Conservation (phyloP, 1,140 invertebrate genomes). For the Papilio aristodemus region DNA sequence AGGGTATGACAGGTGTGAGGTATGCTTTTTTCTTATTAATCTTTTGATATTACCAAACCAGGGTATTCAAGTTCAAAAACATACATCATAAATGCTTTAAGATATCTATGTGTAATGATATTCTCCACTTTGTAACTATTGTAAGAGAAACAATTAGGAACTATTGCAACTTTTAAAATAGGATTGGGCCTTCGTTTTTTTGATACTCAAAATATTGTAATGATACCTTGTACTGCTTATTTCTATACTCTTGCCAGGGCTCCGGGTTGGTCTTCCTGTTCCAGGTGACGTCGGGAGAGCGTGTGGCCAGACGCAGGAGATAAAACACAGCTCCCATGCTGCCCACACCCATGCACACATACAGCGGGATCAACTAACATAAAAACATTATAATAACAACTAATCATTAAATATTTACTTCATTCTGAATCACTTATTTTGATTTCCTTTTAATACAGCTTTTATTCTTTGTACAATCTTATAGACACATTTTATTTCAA, state of each 20-base stretch:
- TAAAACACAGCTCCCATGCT: slow-evolving; percentile 83
- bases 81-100: too few species aligned
- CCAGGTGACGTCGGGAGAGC: slow-evolving; percentile 91
- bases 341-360: slow-evolving; percentile 85
- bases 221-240: slow-evolving; percentile 91
- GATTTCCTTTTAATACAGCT: neutral
- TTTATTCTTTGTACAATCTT: too few species aligned
- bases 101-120: too few species aligned
- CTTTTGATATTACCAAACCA: too few species aligned
- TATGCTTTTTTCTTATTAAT: too few species aligned
- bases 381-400: too few species aligned
- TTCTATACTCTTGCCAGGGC: slow-evolving; percentile 89
- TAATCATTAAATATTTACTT: neutral
- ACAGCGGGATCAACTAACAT: slow-evolving; percentile 89
- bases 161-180: neutral
- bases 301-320: slow-evolving; percentile 84
- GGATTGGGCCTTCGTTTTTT: too few species aligned
- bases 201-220: neutral
- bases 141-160: too few species aligned
- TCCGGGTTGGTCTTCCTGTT: slow-evolving; percentile 85
- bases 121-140: too few species aligned
- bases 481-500: too few species aligned
- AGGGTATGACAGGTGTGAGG: too few species aligned
- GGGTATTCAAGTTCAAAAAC: too few species aligned
- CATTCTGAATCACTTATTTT: neutral